phyloP scores from a whole-genome alignment of 2,797 vertebrate genomes.

The Parambassis ranga region DNA sequence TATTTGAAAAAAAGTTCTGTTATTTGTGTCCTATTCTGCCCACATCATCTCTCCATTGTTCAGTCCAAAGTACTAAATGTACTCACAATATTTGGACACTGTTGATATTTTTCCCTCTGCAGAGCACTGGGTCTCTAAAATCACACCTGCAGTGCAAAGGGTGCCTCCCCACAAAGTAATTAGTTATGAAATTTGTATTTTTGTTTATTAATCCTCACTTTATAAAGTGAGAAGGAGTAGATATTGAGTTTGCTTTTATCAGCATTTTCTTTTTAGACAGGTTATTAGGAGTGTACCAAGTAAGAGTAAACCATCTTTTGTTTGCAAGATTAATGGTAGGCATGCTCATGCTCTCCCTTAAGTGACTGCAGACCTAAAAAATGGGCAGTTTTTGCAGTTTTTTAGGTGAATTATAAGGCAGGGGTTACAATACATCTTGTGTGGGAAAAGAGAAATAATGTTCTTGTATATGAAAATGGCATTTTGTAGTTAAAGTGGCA shows the following conservation, averaged over 20 bases:
- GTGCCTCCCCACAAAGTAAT: not conserved
- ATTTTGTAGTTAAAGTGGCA: conserved; percentile 20
- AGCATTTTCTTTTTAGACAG: conserved; percentile 27
- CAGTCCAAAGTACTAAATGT: conserved; percentile 17
- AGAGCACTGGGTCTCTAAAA: conserved; percentile 3
- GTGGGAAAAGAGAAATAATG: not conserved
- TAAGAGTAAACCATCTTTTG: conserved; percentile 9
- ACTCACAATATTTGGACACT: not conserved
- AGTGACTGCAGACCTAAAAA: conserved; percentile 12
- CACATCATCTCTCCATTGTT: conserved; percentile 16
- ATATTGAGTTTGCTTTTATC: conserved; percentile 47
- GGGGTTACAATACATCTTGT: conserved; percentile 1
- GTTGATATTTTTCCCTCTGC: conserved; percentile 11
- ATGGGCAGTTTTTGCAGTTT: not conserved
- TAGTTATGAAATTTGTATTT: conserved; percentile 10
- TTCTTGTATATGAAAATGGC: not conserved
- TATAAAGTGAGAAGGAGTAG: conserved; percentile 20
- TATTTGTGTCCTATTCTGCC: conserved; percentile 24
- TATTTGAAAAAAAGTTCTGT: conserved; percentile 48
- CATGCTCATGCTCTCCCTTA: not conserved
- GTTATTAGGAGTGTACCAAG: conserved; percentile 8
- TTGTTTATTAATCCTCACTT: conserved; percentile 35
- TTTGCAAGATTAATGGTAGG: not conserved
- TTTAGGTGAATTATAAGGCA: conserved; percentile 8
- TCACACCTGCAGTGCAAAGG: not conserved